A percentile compares a stretch with the other conserved stretches of the same genome.
These are phyloP conservation scores for Centroberyx gerrardi DNA, from an alignment of 2,797 vertebrate species.

Conservation along the genomic window DNA sequence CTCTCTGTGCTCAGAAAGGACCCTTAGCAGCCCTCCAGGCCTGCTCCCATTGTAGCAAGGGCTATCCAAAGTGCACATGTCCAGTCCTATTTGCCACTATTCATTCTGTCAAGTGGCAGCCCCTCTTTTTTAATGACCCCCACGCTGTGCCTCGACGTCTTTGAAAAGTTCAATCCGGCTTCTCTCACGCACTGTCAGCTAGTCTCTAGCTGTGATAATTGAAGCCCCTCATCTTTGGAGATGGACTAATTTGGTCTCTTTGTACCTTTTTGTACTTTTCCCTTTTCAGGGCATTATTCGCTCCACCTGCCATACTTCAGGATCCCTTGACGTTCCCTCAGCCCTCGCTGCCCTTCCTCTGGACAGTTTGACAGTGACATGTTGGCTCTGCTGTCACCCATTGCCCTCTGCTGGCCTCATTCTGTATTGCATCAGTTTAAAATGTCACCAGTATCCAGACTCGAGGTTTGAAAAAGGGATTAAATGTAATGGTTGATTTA, in stretches of 20 bases:
- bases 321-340: constrained; percentile 50
- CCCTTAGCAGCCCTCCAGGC: too few species aligned
- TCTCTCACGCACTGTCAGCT: constrained; percentile 40
- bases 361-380: constrained; percentile 25
- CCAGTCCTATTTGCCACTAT: constrained; percentile 46
- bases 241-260: constrained; percentile 73
- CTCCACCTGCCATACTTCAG: constrained; percentile 66
- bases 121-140: constrained; percentile 69
- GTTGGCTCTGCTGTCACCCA: constrained; percentile 59
- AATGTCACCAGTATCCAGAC: not conserved
- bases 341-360: constrained; percentile 44
- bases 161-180: constrained; percentile 70
- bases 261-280: constrained; percentile 71
- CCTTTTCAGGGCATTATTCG: constrained; percentile 63
- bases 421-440: not conserved
- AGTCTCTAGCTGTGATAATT: constrained; percentile 76
- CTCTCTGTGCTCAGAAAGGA: not conserved
- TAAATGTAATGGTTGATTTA: constrained; percentile 59
- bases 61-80: constrained; percentile 36
- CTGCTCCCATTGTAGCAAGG: constrained; percentile 4
- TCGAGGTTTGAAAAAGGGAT: constrained; percentile 40
- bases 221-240: constrained; percentile 72
- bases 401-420: constrained; percentile 71
- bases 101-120: constrained; percentile 58
- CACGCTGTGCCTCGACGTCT: constrained; percentile 45